Conservation (phyloP, 2,113 vertebrate genomes). For the mouse (Mus musculus) region GRCm39 chr9:26978001-26978500, state of each 20-base stretch:
- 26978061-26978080: not conserved
- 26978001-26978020: not conserved
- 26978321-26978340: slow-evolving; percentile 89
- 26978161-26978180: not conserved
- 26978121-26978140: accelerated
- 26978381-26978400: not conserved
- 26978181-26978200: not conserved
- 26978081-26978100: not conserved
- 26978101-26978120: not conserved
- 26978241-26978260: slow-evolving; percentile 89
- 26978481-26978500: not conserved
- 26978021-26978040: not conserved
- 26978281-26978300: slow-evolving; percentile 89
- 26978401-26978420: not conserved
- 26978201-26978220: not conserved
- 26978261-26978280: slow-evolving; percentile 91
- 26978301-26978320: slow-evolving; percentile 89
- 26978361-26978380: not conserved
- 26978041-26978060: not conserved
- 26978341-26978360: slow-evolving; percentile 88
- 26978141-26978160: not conserved
- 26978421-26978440: not conserved
- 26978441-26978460: not conserved
- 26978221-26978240: slow-evolving; percentile 78
- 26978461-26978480: not conserved